A percentile compares a stretch with the other conserved stretches of the same genome.
These are phyloP conservation scores for Cynocephalus volans DNA, from an alignment of 2,113 vertebrate genomes.

Conservation along the genomic window DNA sequence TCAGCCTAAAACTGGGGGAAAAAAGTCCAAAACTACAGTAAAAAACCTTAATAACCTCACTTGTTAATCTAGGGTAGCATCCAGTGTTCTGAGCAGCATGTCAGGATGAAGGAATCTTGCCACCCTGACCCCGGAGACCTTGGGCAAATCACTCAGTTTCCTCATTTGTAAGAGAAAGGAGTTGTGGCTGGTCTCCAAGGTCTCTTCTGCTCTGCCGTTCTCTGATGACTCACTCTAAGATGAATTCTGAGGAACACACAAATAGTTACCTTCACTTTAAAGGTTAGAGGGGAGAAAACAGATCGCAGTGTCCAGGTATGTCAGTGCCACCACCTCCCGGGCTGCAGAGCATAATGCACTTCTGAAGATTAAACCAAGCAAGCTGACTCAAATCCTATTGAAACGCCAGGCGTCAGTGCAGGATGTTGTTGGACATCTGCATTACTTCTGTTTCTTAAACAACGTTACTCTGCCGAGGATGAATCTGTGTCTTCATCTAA, in stretches of 20 bases:
- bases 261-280: conserved; percentile 18
- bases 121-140: neutral
- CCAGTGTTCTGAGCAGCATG: neutral
- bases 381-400: neutral
- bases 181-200: neutral
- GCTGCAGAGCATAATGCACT: neutral
- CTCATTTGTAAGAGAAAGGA: neutral
- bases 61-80: neutral
- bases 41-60: neutral
- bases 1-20: neutral
- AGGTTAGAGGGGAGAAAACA: neutral
- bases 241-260: conserved; percentile 40
- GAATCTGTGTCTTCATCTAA: conserved; percentile 70
- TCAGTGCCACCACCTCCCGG: neutral
- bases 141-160: neutral
- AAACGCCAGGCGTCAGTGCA: conserved; percentile 41
- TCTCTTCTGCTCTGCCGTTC: neutral
- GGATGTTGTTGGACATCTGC: neutral
- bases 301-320: neutral
- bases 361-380: conserved; percentile 15
- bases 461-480: conserved; percentile 59
- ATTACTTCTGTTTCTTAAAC: conserved; percentile 77
- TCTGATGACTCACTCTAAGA: conserved; percentile 18
- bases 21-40: neutral
- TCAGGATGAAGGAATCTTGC: neutral